These are phyloP conservation scores for Aphidius ervi DNA, from an alignment of 1,140 invertebrate genomes.

Conservation along the genomic window DNA sequence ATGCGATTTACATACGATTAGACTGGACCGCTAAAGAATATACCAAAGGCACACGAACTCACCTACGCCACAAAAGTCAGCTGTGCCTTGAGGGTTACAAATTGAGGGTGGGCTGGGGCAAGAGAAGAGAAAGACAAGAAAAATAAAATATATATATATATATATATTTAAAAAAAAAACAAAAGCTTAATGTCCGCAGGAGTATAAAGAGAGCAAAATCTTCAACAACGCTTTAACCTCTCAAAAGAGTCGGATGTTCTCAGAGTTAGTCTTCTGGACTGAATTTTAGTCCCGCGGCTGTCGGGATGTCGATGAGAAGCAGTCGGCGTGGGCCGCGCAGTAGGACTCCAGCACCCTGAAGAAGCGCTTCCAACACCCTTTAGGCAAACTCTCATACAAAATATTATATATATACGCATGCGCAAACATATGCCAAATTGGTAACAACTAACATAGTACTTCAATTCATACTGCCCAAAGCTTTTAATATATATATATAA, in stretches of 20 bases:
- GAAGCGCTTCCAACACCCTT: constrained; percentile 43
- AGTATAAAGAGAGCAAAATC: too few species aligned
- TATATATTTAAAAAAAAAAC: too few species aligned
- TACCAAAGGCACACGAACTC: constrained; percentile 40
- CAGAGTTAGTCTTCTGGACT: constrained; percentile 8
- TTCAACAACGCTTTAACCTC: too few species aligned
- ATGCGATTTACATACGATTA: constrained; percentile 54
- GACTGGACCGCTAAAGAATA: constrained; percentile 18
- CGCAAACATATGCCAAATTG: background rate
- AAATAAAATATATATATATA: too few species aligned
- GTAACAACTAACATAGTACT: too few species aligned
- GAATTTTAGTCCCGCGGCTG: constrained; percentile 36
- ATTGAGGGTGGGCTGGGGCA: background rate
- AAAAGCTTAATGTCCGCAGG: too few species aligned
- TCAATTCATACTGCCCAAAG: too few species aligned
- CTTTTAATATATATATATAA: too few species aligned
- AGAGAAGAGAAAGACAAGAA: too few species aligned
- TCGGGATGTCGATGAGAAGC: constrained; percentile 47
- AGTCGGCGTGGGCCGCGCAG: constrained; percentile 50
- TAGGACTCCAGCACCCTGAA: constrained; percentile 51
- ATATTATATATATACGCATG: too few species aligned
- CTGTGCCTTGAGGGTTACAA: constrained; percentile 20
- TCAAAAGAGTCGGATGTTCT: background rate
- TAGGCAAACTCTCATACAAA: constrained; percentile 31
- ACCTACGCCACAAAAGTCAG: constrained; percentile 43